Evolutionary conservation across 2,888 invertebrate genomes (phyloP).

Genomic region (Proisotoma minuta): DNA sequence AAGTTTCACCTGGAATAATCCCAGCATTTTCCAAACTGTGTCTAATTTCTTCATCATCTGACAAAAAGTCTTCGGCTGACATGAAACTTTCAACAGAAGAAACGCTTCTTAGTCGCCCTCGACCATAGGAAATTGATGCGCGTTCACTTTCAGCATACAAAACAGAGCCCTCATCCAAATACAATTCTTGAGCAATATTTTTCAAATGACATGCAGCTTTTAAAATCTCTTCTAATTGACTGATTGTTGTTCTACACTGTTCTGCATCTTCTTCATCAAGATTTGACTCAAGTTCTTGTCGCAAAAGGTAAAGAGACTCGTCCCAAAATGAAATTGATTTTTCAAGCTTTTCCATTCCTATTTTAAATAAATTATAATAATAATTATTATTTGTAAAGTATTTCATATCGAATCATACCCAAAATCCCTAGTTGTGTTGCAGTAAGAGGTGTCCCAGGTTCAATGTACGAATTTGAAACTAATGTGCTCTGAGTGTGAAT

Average conservation of each 20-base stretch:
- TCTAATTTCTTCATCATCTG: constrained; percentile 52
- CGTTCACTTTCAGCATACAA: constrained; percentile 3
- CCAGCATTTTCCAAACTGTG: constrained; percentile 34
- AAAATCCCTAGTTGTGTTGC: constrained; percentile 42
- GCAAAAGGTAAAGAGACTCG: constrained; percentile 80
- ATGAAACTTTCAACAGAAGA: constrained; percentile 94
- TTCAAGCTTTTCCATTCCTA: constrained; percentile 88
- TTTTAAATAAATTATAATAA: constrained; percentile 9
- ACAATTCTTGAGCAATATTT: constrained; percentile 79
- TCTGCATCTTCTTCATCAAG: constrained; percentile 77
- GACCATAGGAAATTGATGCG: constrained; percentile 36
- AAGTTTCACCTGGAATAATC: constrained; percentile 19
- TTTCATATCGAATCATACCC: constrained; percentile 20
- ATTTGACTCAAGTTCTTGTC: constrained; percentile 58
- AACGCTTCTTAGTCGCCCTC: constrained; percentile 56
- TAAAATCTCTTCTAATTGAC: constrained; percentile 64
- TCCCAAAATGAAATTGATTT: constrained; percentile 92
- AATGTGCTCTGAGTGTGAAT: constrained; percentile 40
- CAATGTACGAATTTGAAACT: constrained; percentile 32
- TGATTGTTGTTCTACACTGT: constrained; percentile 55
- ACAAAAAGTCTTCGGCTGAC: constrained; percentile 81
- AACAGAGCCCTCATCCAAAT: constrained; percentile 61
- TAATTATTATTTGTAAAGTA: neutral
- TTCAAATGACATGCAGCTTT: constrained; percentile 80
- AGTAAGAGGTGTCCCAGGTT: constrained; percentile 28